Conservation (phyloP, 2,113 vertebrate genomes). For the Hylia prasina region DNA sequence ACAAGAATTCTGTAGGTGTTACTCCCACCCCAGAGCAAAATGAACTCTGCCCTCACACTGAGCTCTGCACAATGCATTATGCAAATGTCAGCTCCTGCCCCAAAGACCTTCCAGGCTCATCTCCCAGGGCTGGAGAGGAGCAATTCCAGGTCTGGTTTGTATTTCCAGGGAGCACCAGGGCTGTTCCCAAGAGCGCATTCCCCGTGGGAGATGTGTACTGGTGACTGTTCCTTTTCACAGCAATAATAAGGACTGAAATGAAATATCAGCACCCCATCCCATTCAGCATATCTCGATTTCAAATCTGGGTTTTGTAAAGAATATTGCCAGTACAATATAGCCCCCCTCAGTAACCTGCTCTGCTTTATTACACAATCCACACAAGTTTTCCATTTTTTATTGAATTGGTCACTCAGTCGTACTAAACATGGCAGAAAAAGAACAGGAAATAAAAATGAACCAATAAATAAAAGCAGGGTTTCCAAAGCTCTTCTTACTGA, state of each 20-base stretch:
- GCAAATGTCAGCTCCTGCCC: background rate
- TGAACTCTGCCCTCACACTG: background rate
- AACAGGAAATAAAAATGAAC: conserved; percentile 68
- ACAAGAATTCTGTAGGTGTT: background rate
- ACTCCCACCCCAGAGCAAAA: background rate
- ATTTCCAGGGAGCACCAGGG: background rate
- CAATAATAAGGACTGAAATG: conserved; percentile 52
- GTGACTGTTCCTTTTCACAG: conserved; percentile 56
- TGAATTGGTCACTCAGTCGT: conserved; percentile 73
- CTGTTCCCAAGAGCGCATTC: background rate
- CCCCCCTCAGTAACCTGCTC: conserved; percentile 32
- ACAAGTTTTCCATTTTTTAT: conserved; percentile 67
- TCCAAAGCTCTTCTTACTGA: conserved; percentile 54
- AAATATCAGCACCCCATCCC: conserved; percentile 52
- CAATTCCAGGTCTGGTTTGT: background rate
- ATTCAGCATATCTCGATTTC: conserved; percentile 52
- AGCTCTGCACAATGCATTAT: background rate
- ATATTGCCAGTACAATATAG: conserved; percentile 51
- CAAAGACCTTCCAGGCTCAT: background rate
- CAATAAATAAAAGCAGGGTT: conserved; percentile 66
- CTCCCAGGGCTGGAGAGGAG: background rate
- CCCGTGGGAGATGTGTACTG: background rate
- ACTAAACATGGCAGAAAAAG: conserved; percentile 70
- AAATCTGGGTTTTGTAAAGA: conserved; percentile 70
- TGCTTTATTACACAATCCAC: conserved; percentile 67